A percentile compares a stretch with the other conserved stretches of the same genome.
phyloP scores from a whole-genome alignment of 2,888 invertebrate species.

The Trichogramma evanescens region DNA sequence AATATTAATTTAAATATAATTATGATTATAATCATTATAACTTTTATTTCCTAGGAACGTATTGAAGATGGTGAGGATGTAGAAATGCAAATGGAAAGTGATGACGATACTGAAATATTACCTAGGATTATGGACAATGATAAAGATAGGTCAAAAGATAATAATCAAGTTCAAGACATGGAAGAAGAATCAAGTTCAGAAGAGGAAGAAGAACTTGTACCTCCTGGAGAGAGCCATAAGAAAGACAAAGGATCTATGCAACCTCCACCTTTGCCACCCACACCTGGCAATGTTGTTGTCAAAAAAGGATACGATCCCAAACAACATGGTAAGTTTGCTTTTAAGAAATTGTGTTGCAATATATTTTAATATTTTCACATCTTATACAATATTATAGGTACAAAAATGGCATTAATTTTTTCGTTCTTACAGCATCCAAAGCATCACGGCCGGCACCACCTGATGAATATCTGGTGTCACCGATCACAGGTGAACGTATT shows the following conservation, averaged over 20 bases:
- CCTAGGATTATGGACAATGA: slow-evolving; percentile 40
- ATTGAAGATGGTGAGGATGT: slow-evolving; percentile 75
- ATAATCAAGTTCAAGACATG: slow-evolving; percentile 78
- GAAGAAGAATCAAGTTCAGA: slow-evolving; percentile 78
- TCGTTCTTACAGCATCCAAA: slow-evolving; percentile 45
- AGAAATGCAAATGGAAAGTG: slow-evolving; percentile 84
- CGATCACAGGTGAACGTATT: slow-evolving; percentile 96
- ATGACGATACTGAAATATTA: slow-evolving; percentile 62
- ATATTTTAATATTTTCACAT: background rate
- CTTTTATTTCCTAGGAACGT: slow-evolving; percentile 52
- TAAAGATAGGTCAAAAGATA: slow-evolving; percentile 49
- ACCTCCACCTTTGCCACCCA: slow-evolving; percentile 74
- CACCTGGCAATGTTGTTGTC: slow-evolving; percentile 87
- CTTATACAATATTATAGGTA: background rate
- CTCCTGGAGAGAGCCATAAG: slow-evolving; percentile 38
- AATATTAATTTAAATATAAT: background rate
- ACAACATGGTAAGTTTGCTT: slow-evolving; percentile 50
- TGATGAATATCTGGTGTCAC: slow-evolving; percentile 92
- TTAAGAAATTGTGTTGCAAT: background rate
- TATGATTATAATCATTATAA: background rate
- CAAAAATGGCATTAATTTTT: background rate
- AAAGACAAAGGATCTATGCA: slow-evolving; percentile 47
- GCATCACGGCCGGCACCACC: slow-evolving; percentile 59
- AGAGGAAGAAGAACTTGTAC: slow-evolving; percentile 48
- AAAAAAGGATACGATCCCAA: slow-evolving; percentile 96